phyloP scores from a whole-genome alignment of 2,888 invertebrate species.

The Agrochola lota region DNA sequence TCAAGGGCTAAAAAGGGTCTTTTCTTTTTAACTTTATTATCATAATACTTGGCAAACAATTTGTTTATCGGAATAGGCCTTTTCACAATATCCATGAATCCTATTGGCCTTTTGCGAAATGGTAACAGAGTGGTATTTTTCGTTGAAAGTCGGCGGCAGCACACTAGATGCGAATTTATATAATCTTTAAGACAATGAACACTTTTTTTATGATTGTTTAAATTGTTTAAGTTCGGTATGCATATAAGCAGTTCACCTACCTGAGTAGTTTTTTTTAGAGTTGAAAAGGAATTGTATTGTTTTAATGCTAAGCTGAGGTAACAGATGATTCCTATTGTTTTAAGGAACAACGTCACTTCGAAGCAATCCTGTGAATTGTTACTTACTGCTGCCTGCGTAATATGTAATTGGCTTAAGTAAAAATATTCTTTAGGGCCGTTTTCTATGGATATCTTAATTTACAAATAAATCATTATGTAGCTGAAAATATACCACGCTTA shows the following conservation, averaged over 20 bases:
- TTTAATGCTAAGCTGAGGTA: not conserved
- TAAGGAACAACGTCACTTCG: not conserved
- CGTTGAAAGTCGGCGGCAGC: not conserved
- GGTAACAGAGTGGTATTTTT: slow-evolving; percentile 12
- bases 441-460: not conserved
- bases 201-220: not conserved
- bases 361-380: slow-evolving; percentile 4
- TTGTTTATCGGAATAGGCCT: not conserved
- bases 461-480: not conserved
- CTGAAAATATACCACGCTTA: not conserved
- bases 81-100: too few relatives aligned
- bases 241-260: slow-evolving; percentile 10
- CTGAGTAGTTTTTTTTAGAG: slow-evolving; percentile 4
- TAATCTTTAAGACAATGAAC: not conserved
- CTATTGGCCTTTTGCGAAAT: not conserved
- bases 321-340: slow-evolving; percentile 17
- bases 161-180: not conserved
- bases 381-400: not conserved
- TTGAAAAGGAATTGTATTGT: slow-evolving; percentile 19
- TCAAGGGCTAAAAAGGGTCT: not conserved
- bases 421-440: not conserved
- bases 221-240: not conserved
- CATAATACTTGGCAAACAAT: not conserved
- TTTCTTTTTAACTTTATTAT: not conserved
- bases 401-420: not conserved